A percentile compares a stretch with the other conserved stretches of the same genome.
Evolutionary conservation across 2,888 invertebrate species (phyloP).

Genomic region (Polyploca ridens): DNA sequence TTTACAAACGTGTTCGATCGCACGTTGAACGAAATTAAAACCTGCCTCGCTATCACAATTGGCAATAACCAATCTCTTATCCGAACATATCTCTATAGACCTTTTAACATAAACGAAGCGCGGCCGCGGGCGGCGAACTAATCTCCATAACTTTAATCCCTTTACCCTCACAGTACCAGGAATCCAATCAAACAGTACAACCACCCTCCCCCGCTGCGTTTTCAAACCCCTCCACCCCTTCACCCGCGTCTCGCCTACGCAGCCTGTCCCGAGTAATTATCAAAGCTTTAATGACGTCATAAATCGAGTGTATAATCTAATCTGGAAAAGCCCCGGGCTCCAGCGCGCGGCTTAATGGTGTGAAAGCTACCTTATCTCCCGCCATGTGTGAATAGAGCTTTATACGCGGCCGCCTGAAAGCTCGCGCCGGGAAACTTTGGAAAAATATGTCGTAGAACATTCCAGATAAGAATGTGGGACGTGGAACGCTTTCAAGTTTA

Average conservation of each 20-base stretch:
- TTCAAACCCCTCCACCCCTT: constrained; percentile 47
- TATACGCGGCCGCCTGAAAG: constrained; percentile 83
- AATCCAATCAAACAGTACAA: constrained; percentile 85
- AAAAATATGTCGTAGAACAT: constrained; percentile 84
- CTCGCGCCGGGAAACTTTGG: constrained; percentile 84
- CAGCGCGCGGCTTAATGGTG: constrained; percentile 84
- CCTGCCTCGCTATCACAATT: constrained; percentile 76
- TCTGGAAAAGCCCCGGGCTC: constrained; percentile 85
- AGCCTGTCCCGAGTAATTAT: constrained; percentile 86
- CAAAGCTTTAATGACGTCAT: constrained; percentile 85
- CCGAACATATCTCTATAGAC: constrained; percentile 80
- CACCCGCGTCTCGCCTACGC: constrained; percentile 75
- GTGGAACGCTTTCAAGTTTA: constrained; percentile 83
- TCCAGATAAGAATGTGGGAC: constrained; percentile 84
- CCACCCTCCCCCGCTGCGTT: constrained; percentile 59
- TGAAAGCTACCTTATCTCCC: constrained; percentile 85
- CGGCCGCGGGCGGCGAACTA: constrained; percentile 83
- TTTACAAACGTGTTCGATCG: constrained; percentile 45
- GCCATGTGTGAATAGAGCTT: constrained; percentile 85
- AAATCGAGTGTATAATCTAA: constrained; percentile 86
- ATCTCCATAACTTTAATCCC: constrained; percentile 85
- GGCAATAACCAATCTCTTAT: constrained; percentile 84
- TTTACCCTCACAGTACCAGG: constrained; percentile 82
- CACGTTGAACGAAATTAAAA: constrained; percentile 74
- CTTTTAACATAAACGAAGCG: constrained; percentile 82